Base-by-base conservation (phyloP, 2,888 invertebrate genomes). In the Chrysolina americana region DNA sequence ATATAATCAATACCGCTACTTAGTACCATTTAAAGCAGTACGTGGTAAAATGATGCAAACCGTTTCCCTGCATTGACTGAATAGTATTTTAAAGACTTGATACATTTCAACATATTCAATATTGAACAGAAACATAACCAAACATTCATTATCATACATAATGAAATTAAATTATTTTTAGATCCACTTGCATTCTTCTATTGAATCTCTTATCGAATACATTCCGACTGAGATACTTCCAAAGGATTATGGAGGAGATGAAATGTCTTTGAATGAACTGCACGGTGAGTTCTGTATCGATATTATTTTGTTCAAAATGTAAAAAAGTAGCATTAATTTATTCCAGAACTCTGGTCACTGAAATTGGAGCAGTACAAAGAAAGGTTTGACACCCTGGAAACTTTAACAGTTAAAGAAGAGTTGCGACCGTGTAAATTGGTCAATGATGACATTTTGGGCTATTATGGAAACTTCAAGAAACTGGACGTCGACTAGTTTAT, bases 211-310 rank as follows among this genome's bases (percentile, higher is more conserved):
- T 17, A 62, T 63, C 17, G 69, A 80, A 21, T 62, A 72, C 19
- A 65, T 81, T 64, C 68, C 81, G 28, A 74, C 68, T 47, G 76
- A 77, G 10, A 53, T 78, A 17, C 56, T 82, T 21, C 81, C 82
- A 2, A 77, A 75, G 62, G 81, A 83, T 36, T 82, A 81, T 56
- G 82, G 81, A 21, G 82, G 82, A 0, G 68, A 78, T 11, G 81
- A 80, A 65, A 80, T 64, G 23, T 76, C 92, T 17, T 89, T 92
- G 84, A 90, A 90, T 65, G 91, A 91, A 79, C 91, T 92, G 0
- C 90, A 90, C 64, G 90, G 91, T 91, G 79, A 76, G 72, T 48
- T 68, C n/a, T 6, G 15, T 6, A 28, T n/a, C 9, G 13, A 10
- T 13, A 21, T 21, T 13, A 53, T 53, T 21, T 44, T 13, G 1